A percentile compares a stretch with the other conserved stretches of the same genome.
Conservation (phyloP, 2,113 vertebrate genomes). For the Uropsilus gracilis region DNA sequence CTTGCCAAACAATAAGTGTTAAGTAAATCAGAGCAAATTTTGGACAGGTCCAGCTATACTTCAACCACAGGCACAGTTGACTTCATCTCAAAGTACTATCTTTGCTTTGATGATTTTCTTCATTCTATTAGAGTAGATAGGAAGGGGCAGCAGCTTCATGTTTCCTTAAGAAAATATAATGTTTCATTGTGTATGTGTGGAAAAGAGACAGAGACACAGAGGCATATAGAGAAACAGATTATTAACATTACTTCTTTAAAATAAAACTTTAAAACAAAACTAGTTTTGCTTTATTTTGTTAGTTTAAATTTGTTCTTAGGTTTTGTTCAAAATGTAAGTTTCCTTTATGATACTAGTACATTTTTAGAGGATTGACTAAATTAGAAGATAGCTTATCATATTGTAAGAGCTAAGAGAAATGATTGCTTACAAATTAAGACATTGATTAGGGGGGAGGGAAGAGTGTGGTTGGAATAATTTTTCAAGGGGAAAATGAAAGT, state of each 20-base stretch:
- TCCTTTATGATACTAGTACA: neutral
- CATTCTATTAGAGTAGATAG: neutral
- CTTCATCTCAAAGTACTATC: neutral
- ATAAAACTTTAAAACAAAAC: too few species aligned
- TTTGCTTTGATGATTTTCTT: neutral
- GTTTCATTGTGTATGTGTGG: neutral
- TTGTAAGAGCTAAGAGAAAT: neutral
- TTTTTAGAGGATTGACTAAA: neutral
- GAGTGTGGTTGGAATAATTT: neutral
- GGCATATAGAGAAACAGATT: neutral
- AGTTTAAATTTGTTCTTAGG: neutral
- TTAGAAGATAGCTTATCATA: neutral
- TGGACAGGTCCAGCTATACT: neutral
- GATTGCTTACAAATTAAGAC: neutral
- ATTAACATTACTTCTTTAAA: slow-evolving; percentile 13
- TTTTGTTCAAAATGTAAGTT: neutral
- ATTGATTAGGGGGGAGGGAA: neutral
- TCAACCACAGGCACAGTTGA: neutral
- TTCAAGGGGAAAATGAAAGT: neutral
- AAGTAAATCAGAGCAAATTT: neutral
- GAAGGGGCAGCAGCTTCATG: too few species aligned
- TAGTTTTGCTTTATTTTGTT: neutral
- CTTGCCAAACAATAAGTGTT: slow-evolving; percentile 38
- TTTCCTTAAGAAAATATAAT: too few species aligned
- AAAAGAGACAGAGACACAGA: neutral